Conservation (phyloP, 2,113 vertebrate species). For the Etheostoma cragini region DNA sequence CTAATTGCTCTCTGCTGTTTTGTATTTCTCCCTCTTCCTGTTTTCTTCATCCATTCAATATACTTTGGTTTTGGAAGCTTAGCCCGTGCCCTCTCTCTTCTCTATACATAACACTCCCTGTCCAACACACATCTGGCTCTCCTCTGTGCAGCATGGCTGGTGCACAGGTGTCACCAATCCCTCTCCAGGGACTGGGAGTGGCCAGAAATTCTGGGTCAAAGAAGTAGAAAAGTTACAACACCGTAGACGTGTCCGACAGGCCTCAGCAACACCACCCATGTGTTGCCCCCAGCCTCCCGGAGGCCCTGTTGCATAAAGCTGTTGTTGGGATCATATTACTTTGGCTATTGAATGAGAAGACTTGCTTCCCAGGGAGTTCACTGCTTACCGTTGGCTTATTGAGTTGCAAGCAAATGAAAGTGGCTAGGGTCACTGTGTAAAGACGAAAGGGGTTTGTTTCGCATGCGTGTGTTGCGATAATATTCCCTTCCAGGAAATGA, state of each 20-base stretch:
- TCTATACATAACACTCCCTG: conserved; percentile 28
- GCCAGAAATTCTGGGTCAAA: conserved; percentile 17
- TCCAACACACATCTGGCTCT: conserved; percentile 57
- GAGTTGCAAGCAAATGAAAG: conserved; percentile 64
- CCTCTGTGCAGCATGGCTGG: conserved; percentile 24
- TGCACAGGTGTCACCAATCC: conserved; percentile 69
- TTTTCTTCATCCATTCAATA: conserved; percentile 68
- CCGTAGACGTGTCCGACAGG: conserved; percentile 16
- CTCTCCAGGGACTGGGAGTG: conserved; percentile 45
- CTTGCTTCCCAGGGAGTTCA: conserved; percentile 68
- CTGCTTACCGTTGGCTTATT: conserved; percentile 44
- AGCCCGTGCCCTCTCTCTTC: conserved; percentile 33
- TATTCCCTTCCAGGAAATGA: conserved; percentile 79
- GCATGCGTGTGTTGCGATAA: conserved; percentile 76
- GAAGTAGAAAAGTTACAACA: conserved; percentile 22
- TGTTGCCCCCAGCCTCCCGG: conserved; percentile 48
- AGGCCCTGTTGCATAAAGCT: conserved; percentile 69
- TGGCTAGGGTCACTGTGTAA: conserved; percentile 63
- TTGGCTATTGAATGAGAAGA: conserved; percentile 62
- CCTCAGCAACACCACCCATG: conserved; percentile 1
- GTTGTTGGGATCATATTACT: conserved; percentile 70
- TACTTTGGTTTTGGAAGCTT: conserved; percentile 61
- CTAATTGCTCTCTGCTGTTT: conserved; percentile 79
- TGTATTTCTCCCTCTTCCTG: conserved; percentile 80
- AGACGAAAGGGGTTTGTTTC: conserved; percentile 72